phyloP scores from a whole-genome alignment of 2,888 invertebrate species.

The Oithona nana region DNA sequence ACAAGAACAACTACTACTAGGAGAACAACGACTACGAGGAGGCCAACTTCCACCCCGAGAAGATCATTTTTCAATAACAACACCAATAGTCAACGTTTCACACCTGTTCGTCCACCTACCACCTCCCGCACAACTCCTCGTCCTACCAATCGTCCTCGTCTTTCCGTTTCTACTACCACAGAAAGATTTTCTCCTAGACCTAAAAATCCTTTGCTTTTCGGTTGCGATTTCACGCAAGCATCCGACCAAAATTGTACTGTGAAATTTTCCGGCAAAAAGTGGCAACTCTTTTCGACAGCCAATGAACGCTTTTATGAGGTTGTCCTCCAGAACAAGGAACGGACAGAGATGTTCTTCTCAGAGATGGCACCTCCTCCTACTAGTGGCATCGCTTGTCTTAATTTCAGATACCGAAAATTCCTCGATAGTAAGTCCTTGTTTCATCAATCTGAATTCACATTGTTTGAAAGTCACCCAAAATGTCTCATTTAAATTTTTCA shows the following conservation, averaged over 20 bases:
- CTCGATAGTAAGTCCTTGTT: slow-evolving; percentile 2
- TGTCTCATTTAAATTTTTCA: too few relatives aligned
- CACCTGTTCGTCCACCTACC: not conserved
- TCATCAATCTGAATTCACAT: too few relatives aligned
- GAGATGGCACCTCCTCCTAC: not conserved
- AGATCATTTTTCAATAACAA: not conserved
- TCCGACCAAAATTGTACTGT: not conserved
- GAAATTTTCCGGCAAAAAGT: slow-evolving; percentile 8
- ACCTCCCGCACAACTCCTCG: not conserved
- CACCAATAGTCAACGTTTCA: not conserved
- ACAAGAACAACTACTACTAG: slow-evolving; percentile 1
- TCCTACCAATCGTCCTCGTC: too few relatives aligned
- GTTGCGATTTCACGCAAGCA: not conserved
- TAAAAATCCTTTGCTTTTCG: not conserved
- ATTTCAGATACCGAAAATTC: slow-evolving; percentile 9
- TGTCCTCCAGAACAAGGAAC: not conserved
- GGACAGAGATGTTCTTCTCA: slow-evolving; percentile 6
- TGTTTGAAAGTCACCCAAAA: too few relatives aligned
- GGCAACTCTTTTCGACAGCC: slow-evolving; percentile 3
- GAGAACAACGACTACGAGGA: not conserved
- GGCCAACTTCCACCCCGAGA: not conserved
- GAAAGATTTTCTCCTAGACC: not conserved
- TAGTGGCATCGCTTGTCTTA: slow-evolving; percentile 8
- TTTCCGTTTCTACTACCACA: not conserved
- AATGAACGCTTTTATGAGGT: not conserved